These are phyloP conservation scores for Megaceryle maxima DNA, from an alignment of 2,113 vertebrate genomes.

Conservation along the genomic window DNA sequence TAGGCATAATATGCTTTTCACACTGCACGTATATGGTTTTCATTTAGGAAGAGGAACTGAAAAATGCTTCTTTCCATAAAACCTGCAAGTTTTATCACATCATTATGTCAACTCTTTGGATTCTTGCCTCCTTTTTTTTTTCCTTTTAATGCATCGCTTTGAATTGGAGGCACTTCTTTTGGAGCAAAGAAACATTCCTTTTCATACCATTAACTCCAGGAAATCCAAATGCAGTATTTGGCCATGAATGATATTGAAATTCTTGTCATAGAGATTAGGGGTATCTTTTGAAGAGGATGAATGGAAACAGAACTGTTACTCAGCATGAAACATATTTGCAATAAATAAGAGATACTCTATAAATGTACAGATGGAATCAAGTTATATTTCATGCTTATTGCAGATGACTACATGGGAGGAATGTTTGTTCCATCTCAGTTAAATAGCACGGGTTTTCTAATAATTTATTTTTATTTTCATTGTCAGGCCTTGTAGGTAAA, in stretches of 20 bases:
- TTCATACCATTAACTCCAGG: not conserved
- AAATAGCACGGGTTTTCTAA: not conserved
- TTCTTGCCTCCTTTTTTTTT: not conserved
- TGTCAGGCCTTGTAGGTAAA: not conserved
- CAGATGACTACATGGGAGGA: not conserved
- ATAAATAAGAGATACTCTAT: not conserved
- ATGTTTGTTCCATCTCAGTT: not conserved
- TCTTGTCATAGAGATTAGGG: not conserved
- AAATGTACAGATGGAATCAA: not conserved
- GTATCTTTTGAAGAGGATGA: not conserved
- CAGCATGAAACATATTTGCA: not conserved
- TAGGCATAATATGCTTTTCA: not conserved
- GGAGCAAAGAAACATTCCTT: slow-evolving; percentile 18
- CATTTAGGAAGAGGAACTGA: slow-evolving; percentile 25
- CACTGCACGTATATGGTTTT: not conserved
- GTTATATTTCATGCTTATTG: not conserved
- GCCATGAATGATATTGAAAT: not conserved
- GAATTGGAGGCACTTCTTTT: not conserved
- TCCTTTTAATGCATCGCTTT: not conserved
- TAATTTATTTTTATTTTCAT: not conserved
- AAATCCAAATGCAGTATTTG: not conserved
- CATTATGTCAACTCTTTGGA: slow-evolving; percentile 25
- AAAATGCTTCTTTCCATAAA: slow-evolving; percentile 15
- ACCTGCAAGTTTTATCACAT: slow-evolving; percentile 11
- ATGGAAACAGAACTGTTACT: not conserved